Base-by-base conservation (phyloP, 2,888 invertebrate species). In the Melanostoma mellinum region DNA sequence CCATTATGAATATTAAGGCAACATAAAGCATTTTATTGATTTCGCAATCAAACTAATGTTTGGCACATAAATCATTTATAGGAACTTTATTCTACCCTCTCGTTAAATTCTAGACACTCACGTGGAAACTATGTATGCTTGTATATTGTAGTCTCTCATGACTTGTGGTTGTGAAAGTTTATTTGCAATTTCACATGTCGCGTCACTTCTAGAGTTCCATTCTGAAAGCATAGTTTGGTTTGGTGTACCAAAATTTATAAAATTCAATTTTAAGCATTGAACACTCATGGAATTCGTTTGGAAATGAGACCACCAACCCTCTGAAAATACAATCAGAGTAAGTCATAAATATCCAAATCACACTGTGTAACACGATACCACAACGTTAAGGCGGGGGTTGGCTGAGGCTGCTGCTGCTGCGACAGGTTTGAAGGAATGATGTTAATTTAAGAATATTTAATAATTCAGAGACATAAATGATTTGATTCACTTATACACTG, bases 21-120 rank as follows among this genome's bases (percentile, higher is more conserved):
- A 65, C 67, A 58, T 67, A 67, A 74, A 67, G 50, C 65, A 58
- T 67, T 67, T 74, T 67, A 74, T 74, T 67, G 74, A 74, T 67
- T 58, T 50, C 58, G 50, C 20, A 20, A 20, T 20, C 20, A 58
- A 74, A 67, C 67, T 50, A 36, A 74, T 67, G 58, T 58, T 74
- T 58, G 52, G 35, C 58, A 40, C 50, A 74, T 74, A 67, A 74
- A 74, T 67, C 42, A 74, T 74, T 74, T 74, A 74, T 67, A 35
- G n/a, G 20, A 20, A 20, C 20, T 20, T 20, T 20, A 20, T 32
- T 56, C 35, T 67, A 58, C 65, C 56, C 58, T 58, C 65, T 56
- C 74, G 74, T 74, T 58, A 67, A 74, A 74, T 67, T 74, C 36
- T 44, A 74, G 65, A 74, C 48, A 67, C 56, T 67, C 58, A 58